Evolutionary conservation across 1,140 invertebrate genomes (phyloP).

Genomic region (Aphis gossypii): DNA sequence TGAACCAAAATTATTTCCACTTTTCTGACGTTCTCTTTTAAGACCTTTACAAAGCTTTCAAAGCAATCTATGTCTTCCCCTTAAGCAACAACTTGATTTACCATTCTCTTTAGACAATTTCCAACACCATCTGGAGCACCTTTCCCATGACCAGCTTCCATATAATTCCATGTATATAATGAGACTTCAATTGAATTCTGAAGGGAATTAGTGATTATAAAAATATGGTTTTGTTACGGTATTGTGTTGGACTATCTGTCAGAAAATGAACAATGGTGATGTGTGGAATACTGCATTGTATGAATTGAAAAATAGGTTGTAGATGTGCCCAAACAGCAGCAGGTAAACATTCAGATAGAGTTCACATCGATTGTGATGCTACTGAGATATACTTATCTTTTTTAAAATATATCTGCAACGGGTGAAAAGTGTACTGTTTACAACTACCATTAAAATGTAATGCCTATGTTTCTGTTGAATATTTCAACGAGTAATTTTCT

Average conservation of each 20-base stretch:
- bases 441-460: conserved; percentile 63
- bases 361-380: conserved; percentile 63
- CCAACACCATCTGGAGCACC: conserved; percentile 65
- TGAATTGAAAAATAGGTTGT: conserved; percentile 61
- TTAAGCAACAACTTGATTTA: conserved; percentile 62
- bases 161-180: conserved; percentile 64
- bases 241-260: neutral
- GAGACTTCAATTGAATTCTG: neutral
- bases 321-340: conserved; percentile 64
- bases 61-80: conserved; percentile 62
- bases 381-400: conserved; percentile 27
- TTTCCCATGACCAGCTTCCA: conserved; percentile 64
- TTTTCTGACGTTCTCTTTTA: neutral
- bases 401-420: conserved; percentile 62
- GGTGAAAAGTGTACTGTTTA: conserved; percentile 63
- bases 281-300: neutral
- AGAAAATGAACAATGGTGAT: neutral
- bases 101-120: conserved; percentile 64
- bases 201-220: conserved; percentile 56
- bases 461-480: conserved; percentile 63
- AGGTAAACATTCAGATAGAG: conserved; percentile 63
- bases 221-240: conserved; percentile 59
- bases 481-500: conserved; percentile 63
- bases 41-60: conserved; percentile 44
- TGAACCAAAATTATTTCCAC: neutral